These are phyloP conservation scores for Cydia amplana DNA, from an alignment of 1,140 invertebrate species.

Conservation along the genomic window DNA sequence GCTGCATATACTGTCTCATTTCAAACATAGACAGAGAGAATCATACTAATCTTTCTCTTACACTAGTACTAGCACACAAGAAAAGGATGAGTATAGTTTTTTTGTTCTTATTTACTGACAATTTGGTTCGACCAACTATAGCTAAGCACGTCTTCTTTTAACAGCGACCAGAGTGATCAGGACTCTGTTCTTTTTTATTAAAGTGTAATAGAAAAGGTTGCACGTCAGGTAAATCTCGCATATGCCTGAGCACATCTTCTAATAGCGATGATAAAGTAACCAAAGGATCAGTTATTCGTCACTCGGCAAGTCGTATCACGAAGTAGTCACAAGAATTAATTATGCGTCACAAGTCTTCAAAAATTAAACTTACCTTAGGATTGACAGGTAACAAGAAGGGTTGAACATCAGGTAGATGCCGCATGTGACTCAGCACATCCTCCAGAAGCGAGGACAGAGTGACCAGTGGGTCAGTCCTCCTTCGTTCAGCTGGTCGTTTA, in stretches of 20 bases:
- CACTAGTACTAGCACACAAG: no score
- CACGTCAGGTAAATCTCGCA: slow-evolving; percentile 95
- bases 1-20: no score
- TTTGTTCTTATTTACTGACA: no score
- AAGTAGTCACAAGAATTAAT: no score
- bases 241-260: slow-evolving; percentile 95
- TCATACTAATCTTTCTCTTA: no score
- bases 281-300: slow-evolving; percentile 94
- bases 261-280: slow-evolving; percentile 96
- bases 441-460: slow-evolving; percentile 96
- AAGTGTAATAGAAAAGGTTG: slow-evolving; percentile 95
- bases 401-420: slow-evolving; percentile 94
- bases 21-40: no score
- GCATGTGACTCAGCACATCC: slow-evolving; percentile 95
- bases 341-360: no score
- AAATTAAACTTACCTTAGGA: slow-evolving; percentile 37
- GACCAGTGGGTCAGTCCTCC: slow-evolving; percentile 96
- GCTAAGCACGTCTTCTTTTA: no score
- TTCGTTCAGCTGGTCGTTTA: slow-evolving; percentile 92
- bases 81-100: no score
- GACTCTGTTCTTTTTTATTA: no score
- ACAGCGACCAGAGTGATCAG: no score
- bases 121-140: no score
- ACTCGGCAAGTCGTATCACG: slow-evolving; percentile 92
- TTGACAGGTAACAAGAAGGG: slow-evolving; percentile 98